Evolutionary conservation across 64 coral and sea anemone species (phyloP), one percentile per base, ranked within the genome.

Genomic region (Hydrozoanthus tunicans): DNA sequence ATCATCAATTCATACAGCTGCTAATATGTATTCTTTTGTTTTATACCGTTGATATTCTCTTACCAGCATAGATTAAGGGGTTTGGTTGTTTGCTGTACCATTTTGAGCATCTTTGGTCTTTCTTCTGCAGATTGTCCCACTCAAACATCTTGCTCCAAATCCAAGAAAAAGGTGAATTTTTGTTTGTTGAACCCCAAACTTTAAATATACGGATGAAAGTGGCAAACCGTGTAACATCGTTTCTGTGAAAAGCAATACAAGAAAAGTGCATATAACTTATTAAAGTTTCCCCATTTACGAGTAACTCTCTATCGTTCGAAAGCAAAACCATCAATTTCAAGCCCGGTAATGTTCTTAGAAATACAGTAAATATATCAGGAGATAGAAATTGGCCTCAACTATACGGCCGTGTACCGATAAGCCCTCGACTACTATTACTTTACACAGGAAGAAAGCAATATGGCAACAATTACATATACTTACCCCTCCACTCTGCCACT

Each of bases 51-150:
- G 7, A 43, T 43, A 2, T 43, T 43, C 3, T 25, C 83, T 86
- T 73, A 86, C 83, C 73, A 73, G 67, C 72, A 54, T 58, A 86
- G 0, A 86, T 69, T 15, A 73, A 23, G 7, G 83, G 83, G 55
- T 73, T 73, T 23, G 83, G 83, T 57, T 43, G 32, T 43, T 43
- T 43, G 32, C 32, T 43, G 32, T 43, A 43, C 32, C 32, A 43
- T 43, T 43, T 43, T 43, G 32, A 43, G 32, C 32, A 81, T 62
- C 79, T 60, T 61, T 58, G 56, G 6, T 81, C 11, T 1, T 56
- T 58, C n/a, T 58, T 81, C 17, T 81, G 20, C n/a, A 81, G 61
- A 62, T 81, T 81, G 61, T 81, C 79, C 79, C 79, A 81, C 20
- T 59, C 79, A 53, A 81, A 81, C n/a, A 81, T 5, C 4, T 81